These are phyloP conservation scores for Toxostoma redivivum DNA, from an alignment of 2,113 vertebrate species.

Conservation along the genomic window DNA sequence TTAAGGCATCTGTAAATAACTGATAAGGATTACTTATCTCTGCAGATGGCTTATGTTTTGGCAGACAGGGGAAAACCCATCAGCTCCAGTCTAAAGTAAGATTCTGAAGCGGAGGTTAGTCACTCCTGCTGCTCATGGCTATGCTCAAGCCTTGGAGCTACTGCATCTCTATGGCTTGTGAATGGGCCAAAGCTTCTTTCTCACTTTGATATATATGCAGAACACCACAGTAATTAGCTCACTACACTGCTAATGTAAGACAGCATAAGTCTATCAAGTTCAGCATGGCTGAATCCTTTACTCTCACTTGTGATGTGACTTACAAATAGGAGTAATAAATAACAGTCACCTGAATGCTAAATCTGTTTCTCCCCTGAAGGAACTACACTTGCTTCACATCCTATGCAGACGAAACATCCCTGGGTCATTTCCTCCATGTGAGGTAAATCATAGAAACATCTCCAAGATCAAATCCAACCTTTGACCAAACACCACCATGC, in stretches of 20 bases:
- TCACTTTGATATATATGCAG: not conserved
- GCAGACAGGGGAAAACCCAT: not conserved
- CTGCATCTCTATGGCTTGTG: not conserved
- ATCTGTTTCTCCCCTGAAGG: not conserved
- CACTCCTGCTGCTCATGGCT: not conserved
- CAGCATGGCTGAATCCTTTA: not conserved
- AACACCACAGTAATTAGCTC: not conserved
- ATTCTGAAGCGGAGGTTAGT: not conserved
- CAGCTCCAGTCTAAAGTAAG: not conserved
- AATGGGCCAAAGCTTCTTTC: not conserved
- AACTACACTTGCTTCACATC: not conserved
- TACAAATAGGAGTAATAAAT: not conserved
- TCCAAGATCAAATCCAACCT: not conserved
- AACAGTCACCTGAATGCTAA: not conserved
- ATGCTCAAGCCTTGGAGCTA: not conserved
- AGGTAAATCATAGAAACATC: not conserved
- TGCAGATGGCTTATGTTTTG: not conserved
- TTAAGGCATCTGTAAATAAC: not conserved
- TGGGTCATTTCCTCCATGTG: not conserved
- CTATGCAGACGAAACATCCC: not conserved
- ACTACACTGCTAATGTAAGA: not conserved
- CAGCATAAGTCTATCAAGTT: not conserved
- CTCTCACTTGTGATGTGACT: not conserved
- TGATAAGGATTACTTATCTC: not conserved
- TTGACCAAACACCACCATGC: accelerated